Evolutionary conservation across 2,113 vertebrate species (phyloP).

Genomic region (Rhizomys pruinosus): DNA sequence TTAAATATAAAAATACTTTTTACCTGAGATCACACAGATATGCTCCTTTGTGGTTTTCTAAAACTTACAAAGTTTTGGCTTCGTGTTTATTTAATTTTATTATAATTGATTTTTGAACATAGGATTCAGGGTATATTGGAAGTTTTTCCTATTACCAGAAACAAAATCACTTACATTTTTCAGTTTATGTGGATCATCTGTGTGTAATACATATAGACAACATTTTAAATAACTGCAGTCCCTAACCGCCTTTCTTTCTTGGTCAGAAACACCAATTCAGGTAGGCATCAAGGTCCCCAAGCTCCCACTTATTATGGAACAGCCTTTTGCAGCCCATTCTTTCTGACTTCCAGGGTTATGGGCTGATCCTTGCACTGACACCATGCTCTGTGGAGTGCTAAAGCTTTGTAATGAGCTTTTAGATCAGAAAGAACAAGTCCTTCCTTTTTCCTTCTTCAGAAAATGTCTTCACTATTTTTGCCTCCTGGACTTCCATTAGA

Average conservation of each 20-base stretch:
- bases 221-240: constrained; percentile 21
- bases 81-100: constrained; percentile 1
- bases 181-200: neutral
- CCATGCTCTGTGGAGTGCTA: neutral
- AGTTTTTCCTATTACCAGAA: neutral
- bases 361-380: neutral
- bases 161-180: neutral
- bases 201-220: neutral
- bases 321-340: neutral
- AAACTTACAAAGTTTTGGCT: neutral
- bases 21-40: neutral
- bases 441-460: neutral
- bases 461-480: neutral
- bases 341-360: neutral
- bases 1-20: neutral
- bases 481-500: neutral
- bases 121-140: neutral
- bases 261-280: neutral
- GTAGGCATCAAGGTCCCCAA: neutral
- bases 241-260: neutral
- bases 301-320: neutral
- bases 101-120: neutral
- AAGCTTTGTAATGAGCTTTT: neutral
- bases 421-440: neutral
- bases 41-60: neutral